Evolutionary conservation across 2,888 invertebrate species (phyloP), one percentile per base, ranked within the genome.

Genomic region (Chelonus formosanus): DNA sequence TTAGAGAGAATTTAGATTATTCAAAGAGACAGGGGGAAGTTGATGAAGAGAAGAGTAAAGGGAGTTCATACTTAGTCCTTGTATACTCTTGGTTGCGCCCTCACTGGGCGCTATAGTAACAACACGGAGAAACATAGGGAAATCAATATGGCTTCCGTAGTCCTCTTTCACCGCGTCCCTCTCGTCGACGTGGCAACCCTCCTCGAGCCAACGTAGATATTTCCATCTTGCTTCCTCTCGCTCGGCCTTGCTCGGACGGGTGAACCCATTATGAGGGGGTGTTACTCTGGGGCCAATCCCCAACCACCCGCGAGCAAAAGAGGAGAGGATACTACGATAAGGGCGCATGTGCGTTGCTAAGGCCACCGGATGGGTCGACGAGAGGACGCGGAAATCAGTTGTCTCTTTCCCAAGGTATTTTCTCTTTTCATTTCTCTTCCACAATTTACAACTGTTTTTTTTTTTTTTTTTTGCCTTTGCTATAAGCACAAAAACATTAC

Each of bases 111-210:
- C 82, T 84, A 82, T 83, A 83, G 83, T 83, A 82, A 83, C 83
- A 84, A 83, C 81, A 83, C 81, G 79, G 83, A 80, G 83, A 84
- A 84, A 84, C 83, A 83, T 83, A 84, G 84, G 84, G 84, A 84
- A 84, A 84, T 84, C 84, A 84, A 84, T 84, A 84, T 84, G 84
- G 84, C 84, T 84, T 84, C 84, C 84, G 84, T 79, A 79, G 76
- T 77, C 78, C 80, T 78, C 82, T 76, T 78, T 75, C 79, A 77
- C 76, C 76, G 70, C 74, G 70, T 68, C 71, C 59, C 69, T 52
- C 75, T 56, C 56, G 54, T 52, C 64, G 48, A 43, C 20, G 60
- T 59, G 35, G 68, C 54, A 47, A 44, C 58, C 40, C 43, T 61
- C 56, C 61, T 50, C 61, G 35, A 34, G 52, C 66, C n/a, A 31